A percentile compares a stretch with the other conserved stretches of the same genome.
These are phyloP conservation scores for Diplolepis rosae DNA, from an alignment of 2,888 invertebrate genomes.

Conservation along the genomic window DNA sequence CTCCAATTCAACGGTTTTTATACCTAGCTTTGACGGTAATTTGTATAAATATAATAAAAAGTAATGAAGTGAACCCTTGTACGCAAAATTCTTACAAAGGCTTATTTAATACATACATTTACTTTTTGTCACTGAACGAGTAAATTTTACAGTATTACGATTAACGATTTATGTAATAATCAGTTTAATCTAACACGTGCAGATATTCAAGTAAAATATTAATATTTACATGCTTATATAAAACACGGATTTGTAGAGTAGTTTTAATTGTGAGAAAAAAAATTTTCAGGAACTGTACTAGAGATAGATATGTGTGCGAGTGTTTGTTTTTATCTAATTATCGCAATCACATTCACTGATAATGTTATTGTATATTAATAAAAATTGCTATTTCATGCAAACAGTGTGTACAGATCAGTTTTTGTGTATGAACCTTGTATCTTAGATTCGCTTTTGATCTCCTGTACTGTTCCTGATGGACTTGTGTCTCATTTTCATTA, in stretches of 20 bases:
- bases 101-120: conserved; percentile 1
- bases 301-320: conserved; percentile 52
- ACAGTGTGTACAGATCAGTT: conserved; percentile 68
- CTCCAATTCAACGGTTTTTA: neutral
- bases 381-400: conserved; percentile 70
- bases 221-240: neutral
- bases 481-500: conserved; percentile 30
- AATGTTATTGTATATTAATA: conserved; percentile 72
- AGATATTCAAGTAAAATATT: neutral
- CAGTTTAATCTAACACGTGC: neutral
- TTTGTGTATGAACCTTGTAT: conserved; percentile 55
- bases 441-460: conserved; percentile 54
- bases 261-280: conserved; percentile 14
- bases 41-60: neutral
- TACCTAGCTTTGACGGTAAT: neutral
- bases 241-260: conserved; percentile 4
- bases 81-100: conserved; percentile 1
- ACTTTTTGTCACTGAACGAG: conserved; percentile 11
- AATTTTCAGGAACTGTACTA: conserved; percentile 66
- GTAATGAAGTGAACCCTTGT: neutral
- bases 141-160: conserved; percentile 15
- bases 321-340: conserved; percentile 42
- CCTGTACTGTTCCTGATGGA: conserved; percentile 66
- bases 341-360: conserved; percentile 52
- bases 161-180: neutral